These are phyloP conservation scores for Alfaro cultratus DNA, from an alignment of 2,797 vertebrate species.

Conservation along the genomic window DNA sequence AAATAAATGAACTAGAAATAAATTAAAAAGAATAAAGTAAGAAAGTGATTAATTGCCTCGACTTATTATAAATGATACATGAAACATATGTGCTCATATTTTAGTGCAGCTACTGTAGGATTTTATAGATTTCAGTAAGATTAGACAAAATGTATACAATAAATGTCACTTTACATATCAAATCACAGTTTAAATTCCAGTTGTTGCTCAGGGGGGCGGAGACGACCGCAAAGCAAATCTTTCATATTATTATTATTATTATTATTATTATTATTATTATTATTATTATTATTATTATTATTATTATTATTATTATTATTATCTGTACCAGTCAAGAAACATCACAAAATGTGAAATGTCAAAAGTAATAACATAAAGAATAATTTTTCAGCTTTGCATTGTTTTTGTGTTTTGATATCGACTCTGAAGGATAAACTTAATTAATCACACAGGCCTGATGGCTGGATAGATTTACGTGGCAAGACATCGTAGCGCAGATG, in stretches of 20 bases:
- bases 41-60: background rate
- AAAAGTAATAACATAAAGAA: background rate
- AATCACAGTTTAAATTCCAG: background rate
- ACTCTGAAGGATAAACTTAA: background rate
- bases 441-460: background rate
- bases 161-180: background rate
- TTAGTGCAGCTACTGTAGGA: background rate
- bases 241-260: background rate
- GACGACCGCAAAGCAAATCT: background rate
- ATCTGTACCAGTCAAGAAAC: background rate
- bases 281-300: background rate
- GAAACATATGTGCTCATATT: background rate
- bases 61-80: background rate
- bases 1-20: background rate
- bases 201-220: background rate
- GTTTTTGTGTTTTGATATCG: background rate
- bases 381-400: background rate
- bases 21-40: background rate
- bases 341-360: background rate
- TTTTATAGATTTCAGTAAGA: background rate
- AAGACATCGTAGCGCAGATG: background rate
- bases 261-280: too few relatives aligned
- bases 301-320: too few relatives aligned
- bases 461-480: background rate
- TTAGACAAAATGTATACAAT: background rate